These are phyloP conservation scores for Galaxias olidus DNA, from an alignment of 2,797 vertebrate genomes.

Conservation along the genomic window DNA sequence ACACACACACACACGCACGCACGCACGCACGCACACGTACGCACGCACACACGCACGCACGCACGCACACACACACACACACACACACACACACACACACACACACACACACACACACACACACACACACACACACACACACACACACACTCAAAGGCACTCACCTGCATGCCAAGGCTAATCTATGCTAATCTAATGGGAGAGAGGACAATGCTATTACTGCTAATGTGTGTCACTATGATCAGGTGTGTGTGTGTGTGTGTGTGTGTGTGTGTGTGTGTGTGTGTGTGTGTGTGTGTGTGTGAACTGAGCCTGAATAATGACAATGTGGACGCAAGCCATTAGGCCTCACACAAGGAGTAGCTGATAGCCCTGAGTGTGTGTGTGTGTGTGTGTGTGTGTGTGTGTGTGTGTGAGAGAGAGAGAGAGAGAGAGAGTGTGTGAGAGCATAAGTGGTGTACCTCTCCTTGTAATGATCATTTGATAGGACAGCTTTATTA, in stretches of 20 bases:
- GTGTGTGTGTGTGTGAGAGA: constrained; percentile 9
- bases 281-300: too few relatives aligned
- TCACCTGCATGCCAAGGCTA: not conserved
- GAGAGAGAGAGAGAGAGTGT: not conserved
- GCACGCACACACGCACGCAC: too few relatives aligned
- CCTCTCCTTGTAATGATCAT: constrained; percentile 42
- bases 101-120: too few relatives aligned
- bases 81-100: not conserved
- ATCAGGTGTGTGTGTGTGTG: constrained; percentile 13
- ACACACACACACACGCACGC: not conserved
- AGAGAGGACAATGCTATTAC: constrained; percentile 1
- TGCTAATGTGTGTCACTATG: constrained; percentile 4
- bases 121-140: not conserved
- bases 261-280: constrained; percentile 35
- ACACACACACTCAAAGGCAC: constrained; percentile 3
- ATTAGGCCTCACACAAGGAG: not conserved
- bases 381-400: constrained; percentile 8
- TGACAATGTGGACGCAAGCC: constrained; percentile 1
- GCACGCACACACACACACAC: constrained; percentile 1
- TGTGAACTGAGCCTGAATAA: constrained; percentile 15
- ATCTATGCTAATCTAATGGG: constrained; percentile 17
- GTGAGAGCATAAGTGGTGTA: not conserved
- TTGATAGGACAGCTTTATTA: constrained; percentile 56
- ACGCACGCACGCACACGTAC: not conserved
- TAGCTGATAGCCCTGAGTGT: constrained; percentile 5